Percentiles rank a stretch among this genome's conserved stretches.
phyloP scores from a whole-genome alignment of 2,797 vertebrate genomes.

The Crypturellus tataupa region DNA sequence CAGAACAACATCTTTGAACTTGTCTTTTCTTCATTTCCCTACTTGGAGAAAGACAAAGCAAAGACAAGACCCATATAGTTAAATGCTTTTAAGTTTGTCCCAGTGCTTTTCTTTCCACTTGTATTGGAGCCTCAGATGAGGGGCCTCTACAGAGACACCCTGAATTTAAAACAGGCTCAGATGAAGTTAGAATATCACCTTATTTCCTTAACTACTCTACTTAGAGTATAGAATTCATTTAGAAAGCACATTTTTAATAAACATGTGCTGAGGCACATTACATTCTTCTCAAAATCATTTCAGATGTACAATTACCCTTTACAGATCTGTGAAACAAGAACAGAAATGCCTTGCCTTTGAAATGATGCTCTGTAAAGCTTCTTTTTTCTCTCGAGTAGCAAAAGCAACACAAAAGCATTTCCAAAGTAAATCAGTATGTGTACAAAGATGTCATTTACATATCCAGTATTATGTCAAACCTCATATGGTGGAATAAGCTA shows the following conservation, averaged over 20 bases:
- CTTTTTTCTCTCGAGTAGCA: conserved; percentile 2
- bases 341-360: background rate
- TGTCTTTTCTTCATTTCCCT: background rate
- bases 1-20: background rate
- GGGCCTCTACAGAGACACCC: background rate
- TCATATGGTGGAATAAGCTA: background rate
- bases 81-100: background rate
- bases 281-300: background rate
- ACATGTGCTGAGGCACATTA: background rate
- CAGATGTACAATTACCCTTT: background rate
- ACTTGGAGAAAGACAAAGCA: too few species aligned
- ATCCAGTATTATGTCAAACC: background rate
- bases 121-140: too few species aligned
- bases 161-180: background rate
- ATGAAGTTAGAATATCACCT: background rate
- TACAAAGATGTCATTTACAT: background rate
- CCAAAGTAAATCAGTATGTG: background rate
- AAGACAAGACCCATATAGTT: background rate
- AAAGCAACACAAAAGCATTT: conserved; percentile 46
- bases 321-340: conserved; percentile 22
- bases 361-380: background rate
- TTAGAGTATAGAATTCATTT: conserved; percentile 6
- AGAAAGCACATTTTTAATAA: conserved; percentile 37
- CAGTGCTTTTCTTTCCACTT: background rate
- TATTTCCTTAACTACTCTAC: background rate